Evolutionary conservation across 2,888 invertebrate species (phyloP).

Genomic region (Xanthia icteritia): DNA sequence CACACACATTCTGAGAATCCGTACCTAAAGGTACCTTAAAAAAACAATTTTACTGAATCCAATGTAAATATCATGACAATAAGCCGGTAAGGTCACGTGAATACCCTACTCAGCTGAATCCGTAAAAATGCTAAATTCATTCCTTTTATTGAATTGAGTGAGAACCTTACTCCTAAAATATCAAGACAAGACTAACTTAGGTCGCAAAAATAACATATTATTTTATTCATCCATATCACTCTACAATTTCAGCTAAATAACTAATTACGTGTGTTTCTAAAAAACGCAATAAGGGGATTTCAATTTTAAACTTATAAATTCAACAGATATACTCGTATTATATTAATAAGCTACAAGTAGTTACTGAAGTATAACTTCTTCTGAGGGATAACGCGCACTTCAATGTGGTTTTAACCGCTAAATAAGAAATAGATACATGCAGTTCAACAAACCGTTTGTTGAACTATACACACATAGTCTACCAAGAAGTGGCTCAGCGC

Average conservation of each 20-base stretch:
- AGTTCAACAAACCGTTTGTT: not conserved
- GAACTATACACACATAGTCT: not conserved
- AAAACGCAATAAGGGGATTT: too few species aligned
- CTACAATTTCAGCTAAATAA: not conserved
- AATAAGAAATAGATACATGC: not conserved
- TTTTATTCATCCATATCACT: not conserved
- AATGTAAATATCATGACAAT: not conserved
- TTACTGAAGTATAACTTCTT: not conserved
- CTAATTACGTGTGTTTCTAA: not conserved
- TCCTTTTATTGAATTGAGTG: conserved; percentile 15
- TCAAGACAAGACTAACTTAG: conserved; percentile 8
- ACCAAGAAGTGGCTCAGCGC: conserved; percentile 12
- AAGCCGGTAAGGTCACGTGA: not conserved
- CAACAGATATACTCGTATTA: too few species aligned
- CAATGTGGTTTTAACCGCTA: not conserved
- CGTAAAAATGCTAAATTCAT: conserved; percentile 28
- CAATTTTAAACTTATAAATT: not conserved
- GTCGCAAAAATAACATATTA: not conserved
- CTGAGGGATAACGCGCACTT: not conserved
- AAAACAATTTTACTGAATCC: not conserved
- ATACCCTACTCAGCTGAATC: not conserved
- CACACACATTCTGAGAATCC: not conserved
- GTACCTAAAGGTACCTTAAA: not conserved
- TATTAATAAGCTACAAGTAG: not conserved
- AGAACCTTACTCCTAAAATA: conserved; percentile 11